Conservation (phyloP, 2,797 vertebrate species). For the Coreius guichenoti region DNA sequence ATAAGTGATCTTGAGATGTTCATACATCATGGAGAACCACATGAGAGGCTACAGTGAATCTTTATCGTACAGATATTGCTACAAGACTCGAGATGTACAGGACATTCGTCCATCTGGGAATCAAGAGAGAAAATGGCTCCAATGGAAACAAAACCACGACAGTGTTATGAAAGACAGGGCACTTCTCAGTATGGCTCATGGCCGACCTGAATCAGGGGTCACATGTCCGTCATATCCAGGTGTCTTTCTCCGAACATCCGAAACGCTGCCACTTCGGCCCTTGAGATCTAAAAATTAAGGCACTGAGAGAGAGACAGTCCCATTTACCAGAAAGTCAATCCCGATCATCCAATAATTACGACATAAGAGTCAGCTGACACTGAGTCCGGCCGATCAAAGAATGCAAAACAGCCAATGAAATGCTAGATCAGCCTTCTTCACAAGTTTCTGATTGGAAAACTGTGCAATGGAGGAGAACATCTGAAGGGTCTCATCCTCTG, state of each 20-base stretch:
- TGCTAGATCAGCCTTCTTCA: constrained; percentile 10
- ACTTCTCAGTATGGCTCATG: constrained; percentile 51
- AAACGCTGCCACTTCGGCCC: background rate
- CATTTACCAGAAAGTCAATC: constrained; percentile 45
- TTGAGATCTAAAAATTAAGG: constrained; percentile 58
- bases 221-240: constrained; percentile 13
- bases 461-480: constrained; percentile 22
- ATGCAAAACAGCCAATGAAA: constrained; percentile 13
- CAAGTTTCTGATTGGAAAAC: constrained; percentile 33
- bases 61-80: constrained; percentile 2
- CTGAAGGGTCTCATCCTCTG: background rate
- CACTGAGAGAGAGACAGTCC: constrained; percentile 59
- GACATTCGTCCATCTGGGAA: constrained; percentile 8
- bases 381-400: constrained; percentile 38
- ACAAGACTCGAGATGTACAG: background rate
- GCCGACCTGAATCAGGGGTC: constrained; percentile 24
- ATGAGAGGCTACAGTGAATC: constrained; percentile 6
- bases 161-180: constrained; percentile 20
- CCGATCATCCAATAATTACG: constrained; percentile 3
- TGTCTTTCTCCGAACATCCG: background rate
- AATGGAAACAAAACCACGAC: constrained; percentile 4
- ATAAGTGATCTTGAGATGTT: background rate
- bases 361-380: constrained; percentile 20
- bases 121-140: background rate
- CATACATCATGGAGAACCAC: background rate